These are phyloP conservation scores for Alfaro cultratus DNA, from an alignment of 2,797 vertebrate genomes.

Conservation along the genomic window DNA sequence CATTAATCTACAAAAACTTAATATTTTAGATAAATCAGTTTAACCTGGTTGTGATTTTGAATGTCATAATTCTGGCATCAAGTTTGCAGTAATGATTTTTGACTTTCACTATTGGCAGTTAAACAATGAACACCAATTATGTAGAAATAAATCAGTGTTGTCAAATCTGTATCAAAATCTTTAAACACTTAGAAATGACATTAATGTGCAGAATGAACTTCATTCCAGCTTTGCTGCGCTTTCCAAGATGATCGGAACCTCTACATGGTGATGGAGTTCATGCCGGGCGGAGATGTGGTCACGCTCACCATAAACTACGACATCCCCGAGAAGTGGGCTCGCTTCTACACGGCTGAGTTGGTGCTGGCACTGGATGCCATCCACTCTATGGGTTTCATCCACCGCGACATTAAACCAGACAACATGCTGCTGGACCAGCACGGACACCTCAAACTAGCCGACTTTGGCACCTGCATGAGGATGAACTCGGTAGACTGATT, in stretches of 20 bases:
- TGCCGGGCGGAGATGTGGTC: conserved; percentile 96
- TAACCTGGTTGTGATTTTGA: not conserved
- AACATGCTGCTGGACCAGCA: conserved; percentile 96
- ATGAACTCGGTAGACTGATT: conserved; percentile 90
- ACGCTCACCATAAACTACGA: conserved; percentile 98
- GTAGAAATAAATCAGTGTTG: not conserved
- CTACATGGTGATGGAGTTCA: conserved; percentile 99
- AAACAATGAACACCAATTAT: not conserved
- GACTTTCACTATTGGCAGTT: not conserved
- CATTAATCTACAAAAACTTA: not conserved
- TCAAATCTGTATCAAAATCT: not conserved
- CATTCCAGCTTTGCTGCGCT: conserved; percentile 90
- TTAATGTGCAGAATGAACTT: not conserved
- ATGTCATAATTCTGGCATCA: not conserved
- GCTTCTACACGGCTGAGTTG: conserved; percentile 95
- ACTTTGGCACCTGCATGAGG: conserved; percentile 99
- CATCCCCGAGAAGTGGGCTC: conserved; percentile 95
- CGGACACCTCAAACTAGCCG: conserved; percentile 95
- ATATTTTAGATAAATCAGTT: not conserved
- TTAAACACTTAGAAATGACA: not conserved
- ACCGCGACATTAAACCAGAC: conserved; percentile 96
- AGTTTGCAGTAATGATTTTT: conserved; percentile 1
- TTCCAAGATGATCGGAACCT: conserved; percentile 95
- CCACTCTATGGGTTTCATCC: conserved; percentile 97
- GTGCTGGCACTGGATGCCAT: conserved; percentile 95